A percentile compares a stretch with the other conserved stretches of the same genome.
These are phyloP conservation scores for Nemoura dubitans DNA, from an alignment of 2,888 invertebrate species.

Conservation along the genomic window DNA sequence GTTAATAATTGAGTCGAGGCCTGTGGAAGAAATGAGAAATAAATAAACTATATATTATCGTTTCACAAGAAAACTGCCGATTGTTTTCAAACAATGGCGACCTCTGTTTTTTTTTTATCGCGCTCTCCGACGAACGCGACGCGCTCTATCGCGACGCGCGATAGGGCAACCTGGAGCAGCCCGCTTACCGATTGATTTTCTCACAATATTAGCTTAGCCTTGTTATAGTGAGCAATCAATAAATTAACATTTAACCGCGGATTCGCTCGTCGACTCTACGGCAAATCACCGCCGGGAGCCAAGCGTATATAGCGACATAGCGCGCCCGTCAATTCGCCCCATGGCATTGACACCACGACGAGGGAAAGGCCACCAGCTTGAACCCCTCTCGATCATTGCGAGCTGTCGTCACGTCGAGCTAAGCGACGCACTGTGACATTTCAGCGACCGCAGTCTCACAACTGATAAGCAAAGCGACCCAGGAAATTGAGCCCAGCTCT, in stretches of 20 bases:
- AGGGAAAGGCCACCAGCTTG: too few species aligned
- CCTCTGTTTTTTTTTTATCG: background rate
- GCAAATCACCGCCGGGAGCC: background rate
- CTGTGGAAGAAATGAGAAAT: background rate
- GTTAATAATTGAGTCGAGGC: background rate
- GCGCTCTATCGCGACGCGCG: background rate
- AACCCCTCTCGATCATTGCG: too few species aligned
- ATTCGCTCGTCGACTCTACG: background rate
- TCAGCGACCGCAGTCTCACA: too few species aligned
- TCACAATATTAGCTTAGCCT: slow-evolving; percentile 12
- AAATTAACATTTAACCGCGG: background rate
- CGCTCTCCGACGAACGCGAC: background rate
- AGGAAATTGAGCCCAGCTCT: too few species aligned
- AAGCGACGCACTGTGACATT: too few species aligned
- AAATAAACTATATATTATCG: background rate
- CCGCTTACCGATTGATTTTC: background rate
- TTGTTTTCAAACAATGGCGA: background rate
- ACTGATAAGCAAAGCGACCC: too few species aligned
- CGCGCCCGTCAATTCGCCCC: too few species aligned
- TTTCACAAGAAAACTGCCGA: background rate
- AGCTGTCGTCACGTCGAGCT: too few species aligned
- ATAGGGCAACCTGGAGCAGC: background rate
- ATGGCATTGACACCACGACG: too few species aligned
- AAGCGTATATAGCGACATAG: too few species aligned
- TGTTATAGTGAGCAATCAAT: background rate